Percentiles rank a stretch among this genome's conserved stretches.
Evolutionary conservation across 1,140 invertebrate genomes (phyloP).

Genomic region (Bathynomus jamesi): DNA sequence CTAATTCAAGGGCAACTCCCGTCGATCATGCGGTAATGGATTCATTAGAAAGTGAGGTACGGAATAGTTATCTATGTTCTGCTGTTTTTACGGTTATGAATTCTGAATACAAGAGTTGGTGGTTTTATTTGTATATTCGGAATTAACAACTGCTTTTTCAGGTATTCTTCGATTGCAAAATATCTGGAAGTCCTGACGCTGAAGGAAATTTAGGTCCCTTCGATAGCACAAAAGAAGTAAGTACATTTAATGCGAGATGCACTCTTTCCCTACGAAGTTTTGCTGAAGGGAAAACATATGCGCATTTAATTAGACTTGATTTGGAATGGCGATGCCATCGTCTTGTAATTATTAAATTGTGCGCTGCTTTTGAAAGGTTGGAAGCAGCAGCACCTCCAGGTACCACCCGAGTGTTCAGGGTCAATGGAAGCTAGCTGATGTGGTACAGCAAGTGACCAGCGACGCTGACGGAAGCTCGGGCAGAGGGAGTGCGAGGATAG

Average conservation of each 20-base stretch:
- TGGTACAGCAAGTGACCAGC: conserved; percentile 28
- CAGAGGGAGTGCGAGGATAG: conserved; percentile 39
- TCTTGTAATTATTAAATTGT: too few relatives aligned
- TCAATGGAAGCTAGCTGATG: conserved; percentile 39
- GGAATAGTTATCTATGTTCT: neutral
- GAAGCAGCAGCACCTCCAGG: conserved; percentile 6
- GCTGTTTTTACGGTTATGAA: neutral
- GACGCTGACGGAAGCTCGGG: conserved; percentile 38
- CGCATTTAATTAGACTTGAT: too few relatives aligned
- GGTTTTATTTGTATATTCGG: neutral
- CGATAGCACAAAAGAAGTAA: conserved; percentile 34
- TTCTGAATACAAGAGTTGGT: neutral
- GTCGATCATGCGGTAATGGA: conserved; percentile 25
- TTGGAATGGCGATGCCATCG: too few relatives aligned
- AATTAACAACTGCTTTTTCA: neutral
- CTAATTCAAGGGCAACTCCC: conserved; percentile 8
- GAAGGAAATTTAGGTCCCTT: conserved; percentile 17
- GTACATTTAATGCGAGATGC: neutral
- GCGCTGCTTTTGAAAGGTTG: too few relatives aligned
- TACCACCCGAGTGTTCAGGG: conserved; percentile 33
- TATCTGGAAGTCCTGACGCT: conserved; percentile 25
- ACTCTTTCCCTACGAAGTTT: neutral
- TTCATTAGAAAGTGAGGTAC: conserved; percentile 27
- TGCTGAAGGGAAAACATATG: neutral
- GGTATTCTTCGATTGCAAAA: conserved; percentile 37